Conservation (phyloP, 2,113 vertebrate genomes). For the Chinchilla lanigera region DNA sequence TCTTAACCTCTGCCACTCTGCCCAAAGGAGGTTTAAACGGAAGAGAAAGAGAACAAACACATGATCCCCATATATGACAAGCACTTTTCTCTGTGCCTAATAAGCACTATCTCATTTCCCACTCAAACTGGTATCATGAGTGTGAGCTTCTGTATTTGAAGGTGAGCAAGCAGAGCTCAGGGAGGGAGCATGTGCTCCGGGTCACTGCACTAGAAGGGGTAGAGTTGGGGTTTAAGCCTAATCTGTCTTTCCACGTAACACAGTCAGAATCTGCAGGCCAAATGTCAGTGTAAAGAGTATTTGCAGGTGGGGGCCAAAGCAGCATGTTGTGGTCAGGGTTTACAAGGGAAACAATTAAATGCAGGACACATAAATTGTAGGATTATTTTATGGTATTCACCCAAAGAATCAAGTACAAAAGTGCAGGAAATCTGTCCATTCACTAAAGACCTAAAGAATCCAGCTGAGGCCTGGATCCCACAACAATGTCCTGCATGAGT, state of each 20-base stretch:
- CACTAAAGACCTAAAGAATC: too few relatives aligned
- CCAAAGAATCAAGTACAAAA: too few relatives aligned
- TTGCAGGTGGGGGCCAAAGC: too few relatives aligned
- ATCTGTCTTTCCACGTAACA: not conserved
- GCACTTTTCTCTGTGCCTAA: not conserved
- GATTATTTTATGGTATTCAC: too few relatives aligned
- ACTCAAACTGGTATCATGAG: not conserved
- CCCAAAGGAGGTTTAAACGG: not conserved
- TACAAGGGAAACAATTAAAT: too few relatives aligned
- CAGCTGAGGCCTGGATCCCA: too few relatives aligned
- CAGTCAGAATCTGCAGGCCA: not conserved
- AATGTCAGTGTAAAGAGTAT: not conserved
- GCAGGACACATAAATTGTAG: too few relatives aligned
- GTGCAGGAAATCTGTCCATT: too few relatives aligned
- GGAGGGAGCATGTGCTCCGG: not conserved
- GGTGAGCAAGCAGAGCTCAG: not conserved
- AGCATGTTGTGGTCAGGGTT: too few relatives aligned
- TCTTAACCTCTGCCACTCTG: not conserved
- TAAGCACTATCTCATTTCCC: not conserved
- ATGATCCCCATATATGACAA: not conserved
- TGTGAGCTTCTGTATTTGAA: not conserved
- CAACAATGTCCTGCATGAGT: too few relatives aligned
- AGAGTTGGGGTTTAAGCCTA: not conserved
- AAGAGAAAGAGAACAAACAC: not conserved
- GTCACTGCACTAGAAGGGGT: not conserved